phyloP scores from a whole-genome alignment of 2,113 vertebrate genomes.

The Acanthisitta chloris region DNA sequence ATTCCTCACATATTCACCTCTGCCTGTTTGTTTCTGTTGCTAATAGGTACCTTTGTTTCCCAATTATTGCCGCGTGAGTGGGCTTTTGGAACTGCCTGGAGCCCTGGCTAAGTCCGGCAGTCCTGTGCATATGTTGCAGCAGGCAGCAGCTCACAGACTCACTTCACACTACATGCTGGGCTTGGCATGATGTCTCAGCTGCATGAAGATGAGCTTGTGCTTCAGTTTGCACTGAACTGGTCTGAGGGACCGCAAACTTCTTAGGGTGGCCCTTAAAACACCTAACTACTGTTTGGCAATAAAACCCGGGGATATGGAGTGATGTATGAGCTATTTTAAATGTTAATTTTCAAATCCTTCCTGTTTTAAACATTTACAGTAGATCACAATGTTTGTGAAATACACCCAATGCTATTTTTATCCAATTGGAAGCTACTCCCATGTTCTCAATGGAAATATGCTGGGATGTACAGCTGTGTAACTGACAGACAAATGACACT shows the following conservation, averaged over 20 bases:
- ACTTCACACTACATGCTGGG: rapidly evolving
- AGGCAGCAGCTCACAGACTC: not conserved
- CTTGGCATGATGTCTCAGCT: not conserved
- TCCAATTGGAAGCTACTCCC: not conserved
- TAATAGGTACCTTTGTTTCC: not conserved
- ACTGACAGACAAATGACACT: not conserved
- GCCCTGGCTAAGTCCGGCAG: not conserved
- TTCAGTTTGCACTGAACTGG: not conserved
- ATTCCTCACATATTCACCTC: not conserved
- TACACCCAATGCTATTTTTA: not conserved
- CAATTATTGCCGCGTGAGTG: not conserved
- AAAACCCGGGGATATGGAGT: not conserved
- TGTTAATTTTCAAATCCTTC: not conserved
- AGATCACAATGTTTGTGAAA: not conserved
- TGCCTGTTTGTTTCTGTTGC: not conserved
- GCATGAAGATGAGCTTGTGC: not conserved
- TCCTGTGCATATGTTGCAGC: not conserved
- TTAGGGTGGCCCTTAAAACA: not conserved
- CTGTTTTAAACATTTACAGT: not conserved
- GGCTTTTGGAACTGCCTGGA: not conserved
- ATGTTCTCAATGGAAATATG: not conserved
- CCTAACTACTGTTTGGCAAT: not conserved
- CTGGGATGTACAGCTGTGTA: not conserved
- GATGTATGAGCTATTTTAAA: not conserved
- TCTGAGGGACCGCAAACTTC: rapidly evolving